Conservation (phyloP, 2,113 vertebrate genomes). For the Monopterus albus region DNA sequence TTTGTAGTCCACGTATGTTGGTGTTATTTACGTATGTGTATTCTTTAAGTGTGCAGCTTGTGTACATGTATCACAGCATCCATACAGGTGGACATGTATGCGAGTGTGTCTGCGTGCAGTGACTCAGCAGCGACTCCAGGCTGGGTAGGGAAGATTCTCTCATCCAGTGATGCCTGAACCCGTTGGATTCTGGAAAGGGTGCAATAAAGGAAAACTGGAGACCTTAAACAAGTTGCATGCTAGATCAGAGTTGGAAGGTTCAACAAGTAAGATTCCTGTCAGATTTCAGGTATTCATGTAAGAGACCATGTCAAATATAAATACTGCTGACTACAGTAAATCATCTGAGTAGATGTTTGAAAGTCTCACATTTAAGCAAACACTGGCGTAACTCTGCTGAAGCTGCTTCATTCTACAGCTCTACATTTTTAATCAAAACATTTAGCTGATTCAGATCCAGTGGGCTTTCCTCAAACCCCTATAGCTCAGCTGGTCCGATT, state of each 20-base stretch:
- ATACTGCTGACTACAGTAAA: not conserved
- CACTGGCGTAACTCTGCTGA: not conserved
- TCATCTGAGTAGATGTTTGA: too few relatives aligned
- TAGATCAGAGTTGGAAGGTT: not conserved
- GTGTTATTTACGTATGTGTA: too few relatives aligned
- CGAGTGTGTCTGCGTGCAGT: slow-evolving; percentile 14
- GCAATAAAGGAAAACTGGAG: slow-evolving; percentile 75
- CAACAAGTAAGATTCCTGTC: not conserved
- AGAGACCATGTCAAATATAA: not conserved
- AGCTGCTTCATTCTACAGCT: not conserved
- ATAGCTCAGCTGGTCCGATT: slow-evolving; percentile 28
- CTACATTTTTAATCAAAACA: slow-evolving; percentile 2
- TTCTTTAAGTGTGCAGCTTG: too few relatives aligned
- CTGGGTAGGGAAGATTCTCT: slow-evolving; percentile 83
- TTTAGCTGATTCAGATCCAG: slow-evolving; percentile 23
- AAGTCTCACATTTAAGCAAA: slow-evolving; percentile 5
- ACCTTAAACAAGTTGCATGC: slow-evolving; percentile 11
- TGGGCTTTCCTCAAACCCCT: slow-evolving; percentile 47
- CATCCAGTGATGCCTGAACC: slow-evolving; percentile 81
- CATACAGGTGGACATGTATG: slow-evolving; percentile 13
- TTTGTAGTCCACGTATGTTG: too few relatives aligned
- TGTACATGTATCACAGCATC: slow-evolving; percentile 11
- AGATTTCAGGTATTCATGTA: not conserved
- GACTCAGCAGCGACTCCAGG: slow-evolving; percentile 83
- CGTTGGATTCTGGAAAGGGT: slow-evolving; percentile 76